Evolutionary conservation across 2,113 vertebrate species (phyloP).

Genomic region (Anarhynchus alexandrinus): DNA sequence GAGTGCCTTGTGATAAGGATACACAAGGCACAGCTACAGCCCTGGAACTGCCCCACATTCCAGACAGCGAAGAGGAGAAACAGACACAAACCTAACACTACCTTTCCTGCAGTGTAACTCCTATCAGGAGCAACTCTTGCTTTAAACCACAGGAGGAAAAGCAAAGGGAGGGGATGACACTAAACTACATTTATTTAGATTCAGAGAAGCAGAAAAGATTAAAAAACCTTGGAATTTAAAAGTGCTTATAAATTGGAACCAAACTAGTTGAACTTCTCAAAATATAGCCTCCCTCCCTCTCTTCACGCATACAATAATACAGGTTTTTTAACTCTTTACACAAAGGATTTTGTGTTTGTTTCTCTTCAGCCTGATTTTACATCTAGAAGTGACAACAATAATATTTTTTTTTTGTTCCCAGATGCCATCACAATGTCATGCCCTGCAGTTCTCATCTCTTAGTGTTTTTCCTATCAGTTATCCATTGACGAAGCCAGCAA

Average conservation of each 20-base stretch:
- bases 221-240: not conserved
- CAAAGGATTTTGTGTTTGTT: not conserved
- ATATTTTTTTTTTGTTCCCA: not conserved
- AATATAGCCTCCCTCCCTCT: not conserved
- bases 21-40: not conserved
- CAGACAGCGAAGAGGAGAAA: not conserved
- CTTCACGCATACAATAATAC: not conserved
- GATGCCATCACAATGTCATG: not conserved
- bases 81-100: not conserved
- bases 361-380: not conserved
- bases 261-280: not conserved
- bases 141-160: not conserved
- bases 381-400: not conserved
- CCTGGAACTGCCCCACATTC: not conserved
- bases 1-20: not conserved
- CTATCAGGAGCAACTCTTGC: not conserved
- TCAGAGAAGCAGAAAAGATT: slow-evolving; percentile 3
- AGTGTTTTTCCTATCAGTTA: not conserved
- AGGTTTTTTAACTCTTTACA: not conserved
- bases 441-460: not conserved
- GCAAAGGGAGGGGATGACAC: not conserved
- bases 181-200: not conserved
- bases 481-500: not conserved
- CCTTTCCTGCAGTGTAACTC: not conserved
- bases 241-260: not conserved